Evolutionary conservation across 2,888 invertebrate genomes (phyloP), one percentile per base, ranked within the genome.

Genomic region (Dastarcus helophoroides): DNA sequence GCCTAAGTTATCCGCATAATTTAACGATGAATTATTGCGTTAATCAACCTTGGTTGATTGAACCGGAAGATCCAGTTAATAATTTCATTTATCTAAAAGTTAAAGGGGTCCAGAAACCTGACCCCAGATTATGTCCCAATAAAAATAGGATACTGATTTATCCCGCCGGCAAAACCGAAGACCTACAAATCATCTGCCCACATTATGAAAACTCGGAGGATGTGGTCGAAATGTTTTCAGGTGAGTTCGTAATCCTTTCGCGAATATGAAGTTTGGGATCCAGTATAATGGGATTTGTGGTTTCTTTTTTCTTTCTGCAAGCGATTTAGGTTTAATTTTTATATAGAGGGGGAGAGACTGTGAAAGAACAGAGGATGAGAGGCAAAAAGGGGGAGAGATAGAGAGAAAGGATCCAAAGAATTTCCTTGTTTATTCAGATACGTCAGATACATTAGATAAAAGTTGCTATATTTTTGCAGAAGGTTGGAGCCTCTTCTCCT

Each of bases 41-140:
- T 14, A 76, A 78, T 48, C 74, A 79, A 50, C 82, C 82, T 2
- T 83, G 82, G 82, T 60, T 82, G 2, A 77, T 83, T 33, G 80
- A 81, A 52, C 82, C 82, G 1, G 77, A 79, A 44, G 76, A 79
- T 41, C 65, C 73, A 1, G 64, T 68, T 26, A 74, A 75, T 33
- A 72, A 79, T 53, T 82, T 76, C 51, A 64, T 83, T 22, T 82
- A 79, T 47, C 60, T 83, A 5, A 77, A 76, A 56, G 65, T 82
- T 8, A 73, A 72, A 32, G 82, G 82, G 8, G 40, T 38, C 66
- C 73, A 55, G 60, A 76, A 49, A 62, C 54, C 39, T 47, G 56
- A 53, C 21, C 38, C 46, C 2, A 39, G 53, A 14, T 36, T 69
- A 19, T 83, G 83, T 50, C 65, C 70, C 1, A 82, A 79, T 1